Evolutionary conservation across 2,888 invertebrate species (phyloP), one percentile per base, ranked within the genome.

Genomic region (Drosophila differens): DNA sequence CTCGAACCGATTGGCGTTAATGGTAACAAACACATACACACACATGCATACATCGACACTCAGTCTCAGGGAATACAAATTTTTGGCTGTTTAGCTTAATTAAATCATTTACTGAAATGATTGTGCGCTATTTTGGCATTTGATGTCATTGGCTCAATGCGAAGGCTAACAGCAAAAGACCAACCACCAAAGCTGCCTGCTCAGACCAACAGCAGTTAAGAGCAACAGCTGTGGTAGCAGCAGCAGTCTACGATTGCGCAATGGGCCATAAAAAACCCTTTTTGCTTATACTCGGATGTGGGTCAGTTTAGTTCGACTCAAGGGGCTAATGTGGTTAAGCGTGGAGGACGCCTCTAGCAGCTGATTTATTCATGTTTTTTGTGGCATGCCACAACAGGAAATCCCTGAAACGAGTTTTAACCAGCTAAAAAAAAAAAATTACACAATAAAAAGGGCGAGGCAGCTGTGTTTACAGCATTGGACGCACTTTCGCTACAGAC

Each of bases 81-180:
- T 70, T 79, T 62, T 72, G 60, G 39, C 76, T 83, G 80, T 90
- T 90, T 82, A 89, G 83, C 82, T 90, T 88, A 90, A 88, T 88
- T 90, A 90, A 88, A 90, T 90, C 86, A 88, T 88, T 88, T 89
- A 90, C 70, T 79, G 89, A 86, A 89, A 88, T 88, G 87, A 88
- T 89, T 88, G 84, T 82, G 87, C 87, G 89, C 79, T 88, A 89
- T 90, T 90, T 89, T 85, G 74, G 74, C 79, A 81, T 76, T 83
- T 74, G 79, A 75, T 84, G 80, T 89, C 89, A 89, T 89, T 85
- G 84, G 84, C 84, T 84, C 86, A 83, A 79, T 81, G 84, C 89
- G 89, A 85, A 85, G 85, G 85, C 89, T 89, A 75, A 47, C 53
- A 28, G 28, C 65, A 58, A 58, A 30, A 22, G 57, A 25, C 71